phyloP scores from a whole-genome alignment of 1,140 invertebrate genomes.

The Goniozus legneri region DNA sequence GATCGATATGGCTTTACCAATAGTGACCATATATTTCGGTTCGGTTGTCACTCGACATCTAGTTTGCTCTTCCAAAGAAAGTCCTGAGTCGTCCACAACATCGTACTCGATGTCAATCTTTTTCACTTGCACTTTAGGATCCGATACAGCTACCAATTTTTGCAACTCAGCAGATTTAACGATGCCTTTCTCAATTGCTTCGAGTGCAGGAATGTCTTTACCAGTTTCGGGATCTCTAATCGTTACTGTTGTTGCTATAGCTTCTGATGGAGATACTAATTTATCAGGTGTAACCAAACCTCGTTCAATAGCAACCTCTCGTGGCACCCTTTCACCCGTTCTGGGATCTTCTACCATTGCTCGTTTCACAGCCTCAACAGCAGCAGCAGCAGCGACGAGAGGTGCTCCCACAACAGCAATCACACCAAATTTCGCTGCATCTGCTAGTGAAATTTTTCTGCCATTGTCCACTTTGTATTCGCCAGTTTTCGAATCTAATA shows the following conservation, averaged over 20 bases:
- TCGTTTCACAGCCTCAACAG: conserved; percentile 55
- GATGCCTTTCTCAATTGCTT: conserved; percentile 56
- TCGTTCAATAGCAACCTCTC: conserved; percentile 75
- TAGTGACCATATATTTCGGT: conserved; percentile 65
- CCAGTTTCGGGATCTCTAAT: conserved; percentile 54
- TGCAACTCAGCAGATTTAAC: conserved; percentile 36
- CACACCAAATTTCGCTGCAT: conserved; percentile 73
- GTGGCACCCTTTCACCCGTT: conserved; percentile 70
- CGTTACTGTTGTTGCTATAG: conserved; percentile 26
- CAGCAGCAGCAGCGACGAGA: conserved; percentile 61
- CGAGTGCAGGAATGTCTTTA: conserved; percentile 51
- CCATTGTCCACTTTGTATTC: conserved; percentile 65
- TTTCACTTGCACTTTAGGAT: conserved; percentile 38
- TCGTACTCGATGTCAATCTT: conserved; percentile 18
- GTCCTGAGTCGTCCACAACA: conserved; percentile 35
- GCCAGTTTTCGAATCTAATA: conserved; percentile 71
- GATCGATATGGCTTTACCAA: conserved; percentile 58
- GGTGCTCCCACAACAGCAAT: conserved; percentile 69
- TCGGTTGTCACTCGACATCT: conserved; percentile 61
- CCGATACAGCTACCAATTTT: conserved; percentile 32
- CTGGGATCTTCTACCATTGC: conserved; percentile 73
- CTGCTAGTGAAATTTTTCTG: conserved; percentile 65
- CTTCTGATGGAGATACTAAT: conserved; percentile 26
- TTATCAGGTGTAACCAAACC: conserved; percentile 62
- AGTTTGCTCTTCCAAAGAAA: conserved; percentile 59